These are phyloP conservation scores for Anastrepha obliqua DNA, from an alignment of 1,140 invertebrate species.

Conservation along the genomic window DNA sequence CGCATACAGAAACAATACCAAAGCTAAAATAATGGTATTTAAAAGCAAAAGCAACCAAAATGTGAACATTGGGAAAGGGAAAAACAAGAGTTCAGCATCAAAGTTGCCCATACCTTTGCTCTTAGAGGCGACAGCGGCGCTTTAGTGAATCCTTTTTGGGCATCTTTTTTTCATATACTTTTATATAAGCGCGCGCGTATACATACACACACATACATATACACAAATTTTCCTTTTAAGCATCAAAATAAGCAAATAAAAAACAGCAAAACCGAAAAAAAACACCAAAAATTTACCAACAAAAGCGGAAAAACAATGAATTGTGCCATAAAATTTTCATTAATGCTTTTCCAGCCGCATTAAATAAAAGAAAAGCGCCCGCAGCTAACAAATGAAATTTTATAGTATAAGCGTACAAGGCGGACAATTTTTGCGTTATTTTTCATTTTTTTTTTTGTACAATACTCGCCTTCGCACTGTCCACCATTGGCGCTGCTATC, in stretches of 20 bases:
- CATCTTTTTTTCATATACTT: not conserved
- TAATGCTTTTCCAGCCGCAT: slow-evolving; percentile 19
- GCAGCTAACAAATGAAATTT: not conserved
- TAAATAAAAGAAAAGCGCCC: not conserved
- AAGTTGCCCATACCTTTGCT: not conserved
- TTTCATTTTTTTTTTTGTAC: not conserved
- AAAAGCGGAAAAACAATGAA: slow-evolving; percentile 29
- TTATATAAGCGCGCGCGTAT: not conserved
- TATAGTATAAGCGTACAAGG: not conserved
- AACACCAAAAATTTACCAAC: not conserved
- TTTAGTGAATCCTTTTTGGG: not conserved
- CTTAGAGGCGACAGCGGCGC: not conserved
- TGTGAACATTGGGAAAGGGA: not conserved
- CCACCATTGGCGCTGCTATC: not conserved
- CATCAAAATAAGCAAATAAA: not conserved
- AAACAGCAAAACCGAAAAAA: not conserved
- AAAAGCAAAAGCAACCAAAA: slow-evolving; percentile 1
- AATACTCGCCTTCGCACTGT: not conserved
- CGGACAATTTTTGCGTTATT: not conserved
- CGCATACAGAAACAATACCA: not conserved
- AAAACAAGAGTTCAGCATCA: not conserved
- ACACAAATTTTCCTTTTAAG: not conserved
- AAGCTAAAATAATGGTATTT: not conserved
- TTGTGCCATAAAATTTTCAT: slow-evolving; percentile 52
- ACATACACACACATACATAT: not conserved